phyloP scores from a whole-genome alignment of 2,113 vertebrate species.

The Lutjanus erythropterus region DNA sequence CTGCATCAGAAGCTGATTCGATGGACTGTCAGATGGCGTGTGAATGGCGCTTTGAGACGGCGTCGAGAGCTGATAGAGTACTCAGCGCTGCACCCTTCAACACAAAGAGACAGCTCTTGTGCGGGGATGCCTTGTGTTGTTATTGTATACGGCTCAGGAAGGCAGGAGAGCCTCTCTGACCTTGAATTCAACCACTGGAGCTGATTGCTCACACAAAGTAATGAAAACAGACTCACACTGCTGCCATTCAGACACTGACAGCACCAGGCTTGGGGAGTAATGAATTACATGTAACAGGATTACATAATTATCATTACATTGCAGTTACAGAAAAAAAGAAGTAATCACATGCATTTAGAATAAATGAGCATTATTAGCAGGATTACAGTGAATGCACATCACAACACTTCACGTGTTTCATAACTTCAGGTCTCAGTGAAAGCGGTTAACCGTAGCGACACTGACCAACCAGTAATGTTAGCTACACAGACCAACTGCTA shows the following conservation, averaged over 20 bases:
- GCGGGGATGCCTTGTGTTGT: slow-evolving; percentile 47
- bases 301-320: too few species aligned
- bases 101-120: slow-evolving; percentile 59
- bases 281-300: too few species aligned
- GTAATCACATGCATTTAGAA: too few species aligned
- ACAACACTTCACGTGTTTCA: too few species aligned
- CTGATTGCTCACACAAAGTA: slow-evolving; percentile 57
- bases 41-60: slow-evolving; percentile 46
- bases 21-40: slow-evolving; percentile 41
- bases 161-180: slow-evolving; percentile 47
- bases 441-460: too few species aligned
- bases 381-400: too few species aligned
- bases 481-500: too few species aligned
- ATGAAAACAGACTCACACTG: slow-evolving; percentile 44
- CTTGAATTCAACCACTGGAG: slow-evolving; percentile 49
- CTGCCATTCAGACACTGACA: slow-evolving; percentile 7
- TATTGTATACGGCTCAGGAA: slow-evolving; percentile 37
- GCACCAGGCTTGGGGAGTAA: too few species aligned
- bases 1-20: slow-evolving; percentile 15
- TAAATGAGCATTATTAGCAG: too few species aligned
- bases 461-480: too few species aligned
- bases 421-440: too few species aligned
- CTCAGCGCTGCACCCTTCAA: slow-evolving; percentile 41
- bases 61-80: slow-evolving; percentile 42
- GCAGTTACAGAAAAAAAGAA: too few species aligned